Evolutionary conservation across 2,888 invertebrate genomes (phyloP), one percentile per base, ranked within the genome.

Genomic region (Slavum lentiscoides): DNA sequence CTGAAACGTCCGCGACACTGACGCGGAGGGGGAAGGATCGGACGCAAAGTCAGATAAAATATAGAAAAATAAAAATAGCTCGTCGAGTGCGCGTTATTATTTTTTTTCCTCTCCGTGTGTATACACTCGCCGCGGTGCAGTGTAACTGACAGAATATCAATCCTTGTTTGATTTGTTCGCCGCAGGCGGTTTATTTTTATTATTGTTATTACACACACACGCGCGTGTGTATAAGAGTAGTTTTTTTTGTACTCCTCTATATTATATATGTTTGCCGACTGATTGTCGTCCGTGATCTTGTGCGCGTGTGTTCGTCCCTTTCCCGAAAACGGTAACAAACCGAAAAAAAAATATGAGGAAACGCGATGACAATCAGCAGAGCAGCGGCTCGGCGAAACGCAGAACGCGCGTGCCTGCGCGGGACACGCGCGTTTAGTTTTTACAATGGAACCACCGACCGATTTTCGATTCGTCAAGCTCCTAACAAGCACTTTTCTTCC

Each of bases 81-180:
- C 23, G 55, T 55, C 53, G 70, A 17, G 62, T 37, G 30, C 49
- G 55, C 43, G 69, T 69, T 76, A 69, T 69, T 68, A 59, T 80
- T 69, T n/a, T 39, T 68, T 49, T 62, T 70, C 53, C 68, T 5
- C 9, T 43, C 9, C 43, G 4, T 30, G 43, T 62, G 61, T 17
- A n/a, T n/a, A 30, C 74, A 61, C 9, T 2, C 39, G 19, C 49
- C 30, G 43, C 53, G 2, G 30, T 4, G 30, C 30, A 30, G 70
- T 80, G 77, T 80, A 80, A 80, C 77, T 80, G 77, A 80, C 77
- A 70, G 77, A 80, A 80, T 80, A 80, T 80, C 77, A 80, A 80
- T 80, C 77, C 77, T 80, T 80, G 70, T 80, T 80, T 80, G 77
- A 80, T 80, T 80, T 80, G 77, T 80, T 62, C 77, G 53, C 77